Conservation (phyloP, 2,797 vertebrate species). For the Paedocypris micromegethes region DNA sequence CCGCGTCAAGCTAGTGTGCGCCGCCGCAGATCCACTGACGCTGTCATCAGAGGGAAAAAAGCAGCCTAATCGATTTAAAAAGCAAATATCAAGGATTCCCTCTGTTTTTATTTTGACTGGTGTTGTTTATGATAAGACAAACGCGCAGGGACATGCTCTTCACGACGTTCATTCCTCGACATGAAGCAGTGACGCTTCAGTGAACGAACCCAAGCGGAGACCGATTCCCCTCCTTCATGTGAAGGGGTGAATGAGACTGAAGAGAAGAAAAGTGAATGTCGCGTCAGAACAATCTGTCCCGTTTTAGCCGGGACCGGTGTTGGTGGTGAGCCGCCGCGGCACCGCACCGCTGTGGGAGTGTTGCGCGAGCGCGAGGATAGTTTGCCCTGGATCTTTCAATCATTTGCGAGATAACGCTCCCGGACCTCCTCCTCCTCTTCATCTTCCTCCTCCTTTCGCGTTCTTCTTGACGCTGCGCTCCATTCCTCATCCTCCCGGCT, state of each 20-base stretch:
- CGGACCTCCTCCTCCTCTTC: conserved; percentile 27
- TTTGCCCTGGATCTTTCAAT: conserved; percentile 40
- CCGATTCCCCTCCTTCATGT: conserved; percentile 17
- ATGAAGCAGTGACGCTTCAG: conserved; percentile 12
- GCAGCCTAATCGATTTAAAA: conserved; percentile 30
- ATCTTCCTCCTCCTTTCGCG: conserved; percentile 17
- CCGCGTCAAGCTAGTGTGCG: conserved; percentile 33
- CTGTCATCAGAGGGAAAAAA: conserved; percentile 26
- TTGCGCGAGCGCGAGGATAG: conserved; percentile 36
- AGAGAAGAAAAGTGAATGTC: conserved; percentile 36
- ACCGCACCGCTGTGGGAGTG: conserved; percentile 40
- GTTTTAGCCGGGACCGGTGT: conserved; percentile 39
- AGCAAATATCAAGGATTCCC: conserved; percentile 9
- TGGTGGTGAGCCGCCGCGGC: conserved; percentile 30
- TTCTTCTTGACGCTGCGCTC: conserved; percentile 28
- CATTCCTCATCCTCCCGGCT: conserved; percentile 24
- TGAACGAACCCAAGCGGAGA: not conserved
- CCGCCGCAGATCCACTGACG: conserved; percentile 32
- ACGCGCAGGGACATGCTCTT: not conserved
- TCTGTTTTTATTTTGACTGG: not conserved
- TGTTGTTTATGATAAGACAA: not conserved
- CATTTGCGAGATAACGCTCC: conserved; percentile 36
- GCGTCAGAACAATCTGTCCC: conserved; percentile 39
- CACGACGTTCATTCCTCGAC: not conserved
- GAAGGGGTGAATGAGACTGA: conserved; percentile 24